Evolutionary conservation across 1,140 invertebrate genomes (phyloP).

Genomic region (Ruditapes philippinarum): DNA sequence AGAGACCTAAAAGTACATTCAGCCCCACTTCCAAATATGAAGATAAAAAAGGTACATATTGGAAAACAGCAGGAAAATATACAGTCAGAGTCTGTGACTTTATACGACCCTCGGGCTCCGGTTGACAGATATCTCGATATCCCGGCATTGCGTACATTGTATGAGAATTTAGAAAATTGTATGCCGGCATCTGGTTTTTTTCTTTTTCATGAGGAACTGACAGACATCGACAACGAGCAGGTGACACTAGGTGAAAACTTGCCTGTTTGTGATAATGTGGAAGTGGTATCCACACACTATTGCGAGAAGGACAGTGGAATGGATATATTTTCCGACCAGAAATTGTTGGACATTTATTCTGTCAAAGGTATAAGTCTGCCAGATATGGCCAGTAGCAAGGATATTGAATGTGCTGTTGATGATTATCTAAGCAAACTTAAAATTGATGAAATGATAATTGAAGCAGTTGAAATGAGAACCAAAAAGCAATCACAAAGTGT

Average conservation of each 20-base stretch:
- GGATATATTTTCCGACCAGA: too few species aligned
- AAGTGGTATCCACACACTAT: too few species aligned
- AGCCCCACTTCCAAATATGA: not conserved
- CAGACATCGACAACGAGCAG: not conserved
- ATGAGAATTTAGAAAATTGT: constrained; percentile 37
- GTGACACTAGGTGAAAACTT: not conserved
- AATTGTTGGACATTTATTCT: too few species aligned
- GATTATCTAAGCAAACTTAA: too few species aligned
- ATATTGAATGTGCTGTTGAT: too few species aligned
- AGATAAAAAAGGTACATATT: constrained; percentile 31
- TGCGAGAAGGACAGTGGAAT: too few species aligned
- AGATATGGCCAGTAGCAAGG: too few species aligned
- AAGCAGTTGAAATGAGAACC: too few species aligned
- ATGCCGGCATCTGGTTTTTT: constrained; percentile 48
- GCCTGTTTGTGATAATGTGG: not conserved
- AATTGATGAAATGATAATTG: too few species aligned
- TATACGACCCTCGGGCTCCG: constrained; percentile 41
- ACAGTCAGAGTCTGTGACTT: not conserved
- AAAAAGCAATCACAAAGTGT: too few species aligned
- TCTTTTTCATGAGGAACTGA: constrained; percentile 19
- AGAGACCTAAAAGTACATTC: constrained; percentile 14
- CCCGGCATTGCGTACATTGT: constrained; percentile 3
- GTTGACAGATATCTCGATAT: not conserved
- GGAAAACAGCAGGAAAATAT: not conserved
- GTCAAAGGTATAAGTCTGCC: too few species aligned